Conservation (phyloP, 2,888 invertebrate species). For the Meandrusa payeni region DNA sequence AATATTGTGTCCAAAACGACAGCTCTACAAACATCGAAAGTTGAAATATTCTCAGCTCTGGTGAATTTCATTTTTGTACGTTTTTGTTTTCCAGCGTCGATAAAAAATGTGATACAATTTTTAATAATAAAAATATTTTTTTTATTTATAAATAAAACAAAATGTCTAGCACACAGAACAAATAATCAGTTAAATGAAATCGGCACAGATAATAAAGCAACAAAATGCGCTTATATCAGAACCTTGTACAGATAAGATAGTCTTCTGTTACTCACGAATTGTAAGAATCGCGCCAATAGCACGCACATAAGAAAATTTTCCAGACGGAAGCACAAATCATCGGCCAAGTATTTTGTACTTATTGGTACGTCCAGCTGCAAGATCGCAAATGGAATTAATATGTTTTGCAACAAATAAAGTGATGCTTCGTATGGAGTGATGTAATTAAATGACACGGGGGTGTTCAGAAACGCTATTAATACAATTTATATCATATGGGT, state of each 20-base stretch:
- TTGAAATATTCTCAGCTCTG: too few relatives aligned
- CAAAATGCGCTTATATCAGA: slow-evolving; percentile 38
- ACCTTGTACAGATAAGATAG: slow-evolving; percentile 38
- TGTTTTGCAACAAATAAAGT: slow-evolving; percentile 1
- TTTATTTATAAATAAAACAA: too few relatives aligned
- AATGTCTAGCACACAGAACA: too few relatives aligned
- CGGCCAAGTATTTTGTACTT: slow-evolving; percentile 8
- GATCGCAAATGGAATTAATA: slow-evolving; percentile 5
- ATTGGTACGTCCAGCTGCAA: slow-evolving; percentile 3
- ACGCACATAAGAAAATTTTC: slow-evolving; percentile 12
- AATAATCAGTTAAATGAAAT: too few relatives aligned
- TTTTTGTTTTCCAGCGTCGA: too few relatives aligned
- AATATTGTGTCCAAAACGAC: too few relatives aligned
- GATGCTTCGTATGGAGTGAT: neutral
- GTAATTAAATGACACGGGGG: slow-evolving; percentile 1
- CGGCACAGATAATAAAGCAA: slow-evolving; percentile 26
- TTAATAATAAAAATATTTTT: too few relatives aligned
- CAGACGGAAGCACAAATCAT: slow-evolving; percentile 10
- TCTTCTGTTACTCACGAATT: slow-evolving; percentile 15
- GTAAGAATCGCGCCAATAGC: slow-evolving; percentile 1
- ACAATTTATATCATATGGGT: too few relatives aligned
- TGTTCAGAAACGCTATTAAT: too few relatives aligned
- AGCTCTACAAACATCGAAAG: too few relatives aligned
- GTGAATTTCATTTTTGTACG: too few relatives aligned
- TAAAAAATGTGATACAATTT: too few relatives aligned